phyloP scores from a whole-genome alignment of 2,797 vertebrate species.

The Anguilla megastoma region DNA sequence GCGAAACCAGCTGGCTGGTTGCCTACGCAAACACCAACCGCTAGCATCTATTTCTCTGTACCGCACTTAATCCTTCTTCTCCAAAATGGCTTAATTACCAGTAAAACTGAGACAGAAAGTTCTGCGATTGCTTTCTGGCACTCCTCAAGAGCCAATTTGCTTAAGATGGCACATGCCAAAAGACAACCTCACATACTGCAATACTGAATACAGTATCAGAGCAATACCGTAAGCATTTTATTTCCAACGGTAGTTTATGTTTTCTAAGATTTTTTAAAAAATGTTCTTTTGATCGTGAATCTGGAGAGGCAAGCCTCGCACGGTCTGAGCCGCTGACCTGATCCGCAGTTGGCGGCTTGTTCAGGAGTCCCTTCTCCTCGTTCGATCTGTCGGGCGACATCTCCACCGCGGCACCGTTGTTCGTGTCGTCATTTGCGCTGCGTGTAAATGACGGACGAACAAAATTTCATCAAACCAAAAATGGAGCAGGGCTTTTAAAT shows the following conservation, averaged over 20 bases:
- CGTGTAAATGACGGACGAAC: not conserved
- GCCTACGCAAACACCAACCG: not conserved
- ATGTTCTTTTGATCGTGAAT: not conserved
- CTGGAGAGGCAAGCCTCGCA: not conserved
- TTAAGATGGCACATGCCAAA: not conserved
- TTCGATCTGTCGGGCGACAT: not conserved
- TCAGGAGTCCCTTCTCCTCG: slow-evolving; percentile 14
- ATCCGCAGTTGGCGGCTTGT: not conserved
- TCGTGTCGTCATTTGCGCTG: not conserved
- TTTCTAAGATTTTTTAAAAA: not conserved
- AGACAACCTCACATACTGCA: not conserved
- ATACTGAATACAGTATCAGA: not conserved
- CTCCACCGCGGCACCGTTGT: not conserved
- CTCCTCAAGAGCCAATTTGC: not conserved
- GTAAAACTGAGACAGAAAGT: not conserved
- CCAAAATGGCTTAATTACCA: not conserved
- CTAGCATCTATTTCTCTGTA: not conserved
- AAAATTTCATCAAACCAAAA: not conserved
- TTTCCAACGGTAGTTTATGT: not conserved
- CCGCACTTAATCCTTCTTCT: not conserved
- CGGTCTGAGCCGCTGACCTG: not conserved
- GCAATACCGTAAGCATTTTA: not conserved
- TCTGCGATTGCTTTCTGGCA: not conserved
- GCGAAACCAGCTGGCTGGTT: not conserved
- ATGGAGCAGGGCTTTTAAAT: not conserved